Percentiles rank a stretch among this genome's conserved stretches.
Conservation (phyloP, 2,888 invertebrate species). For the Limnephilus rhombicus region DNA sequence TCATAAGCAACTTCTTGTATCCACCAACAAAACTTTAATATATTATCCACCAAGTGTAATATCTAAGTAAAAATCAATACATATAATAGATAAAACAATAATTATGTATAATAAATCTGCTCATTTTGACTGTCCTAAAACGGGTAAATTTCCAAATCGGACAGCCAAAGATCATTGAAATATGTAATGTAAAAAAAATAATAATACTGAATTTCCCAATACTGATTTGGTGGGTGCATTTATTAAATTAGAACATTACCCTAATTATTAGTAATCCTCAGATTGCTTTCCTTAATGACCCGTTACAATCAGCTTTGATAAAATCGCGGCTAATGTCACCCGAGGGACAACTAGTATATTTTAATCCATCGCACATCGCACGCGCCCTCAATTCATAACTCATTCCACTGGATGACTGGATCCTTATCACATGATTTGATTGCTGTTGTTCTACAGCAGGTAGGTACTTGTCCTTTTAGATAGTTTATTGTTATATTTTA, state of each 20-base stretch:
- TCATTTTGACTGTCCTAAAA: no score
- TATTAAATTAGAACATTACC: background rate
- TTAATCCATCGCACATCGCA: slow-evolving; percentile 1
- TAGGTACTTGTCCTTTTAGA: background rate
- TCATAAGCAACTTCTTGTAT: no score
- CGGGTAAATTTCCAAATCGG: no score
- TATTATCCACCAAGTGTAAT: no score
- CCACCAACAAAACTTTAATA: no score
- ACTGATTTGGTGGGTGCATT: background rate
- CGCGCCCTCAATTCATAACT: background rate
- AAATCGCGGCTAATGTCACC: background rate
- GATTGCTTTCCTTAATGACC: background rate
- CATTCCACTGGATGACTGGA: background rate
- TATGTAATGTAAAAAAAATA: no score
- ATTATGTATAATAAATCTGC: no score
- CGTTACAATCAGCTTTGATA: slow-evolving; percentile 1
- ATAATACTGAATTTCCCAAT: background rate
- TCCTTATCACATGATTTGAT: background rate
- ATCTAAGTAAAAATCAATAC: no score
- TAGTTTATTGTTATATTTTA: no score
- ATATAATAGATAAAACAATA: no score
- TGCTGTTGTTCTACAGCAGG: background rate
- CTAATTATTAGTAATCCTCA: background rate
- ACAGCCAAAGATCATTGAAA: no score
- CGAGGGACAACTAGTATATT: background rate